Evolutionary conservation across 2,888 invertebrate species (phyloP).

Genomic region (Machimus atricapillus): DNA sequence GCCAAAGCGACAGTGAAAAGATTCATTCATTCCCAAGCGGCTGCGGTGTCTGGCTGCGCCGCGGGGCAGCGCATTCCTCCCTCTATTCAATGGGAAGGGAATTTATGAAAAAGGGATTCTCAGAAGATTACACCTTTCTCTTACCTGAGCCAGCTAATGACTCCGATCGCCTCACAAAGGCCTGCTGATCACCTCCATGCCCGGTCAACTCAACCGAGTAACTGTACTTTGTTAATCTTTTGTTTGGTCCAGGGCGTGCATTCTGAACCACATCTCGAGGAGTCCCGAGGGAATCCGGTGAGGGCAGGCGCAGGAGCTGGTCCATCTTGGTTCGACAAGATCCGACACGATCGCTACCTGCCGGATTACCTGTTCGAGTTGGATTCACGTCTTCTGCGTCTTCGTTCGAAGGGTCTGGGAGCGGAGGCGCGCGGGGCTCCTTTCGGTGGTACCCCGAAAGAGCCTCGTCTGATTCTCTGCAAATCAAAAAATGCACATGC

Average conservation of each 20-base stretch:
- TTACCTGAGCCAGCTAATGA: conserved; percentile 11
- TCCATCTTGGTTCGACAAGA: conserved; percentile 10
- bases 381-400: background rate
- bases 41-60: background rate
- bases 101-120: conserved; percentile 21
- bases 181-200: background rate
- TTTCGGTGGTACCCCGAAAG: background rate
- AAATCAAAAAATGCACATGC: background rate
- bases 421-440: background rate
- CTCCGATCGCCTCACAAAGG: background rate
- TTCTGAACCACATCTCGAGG: background rate
- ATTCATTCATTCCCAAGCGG: conserved; percentile 6
- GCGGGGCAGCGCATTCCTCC: background rate
- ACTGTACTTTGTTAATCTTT: conserved; percentile 34
- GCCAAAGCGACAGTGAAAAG: background rate
- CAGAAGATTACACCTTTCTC: conserved; percentile 8
- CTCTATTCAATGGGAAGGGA: conserved; percentile 6
- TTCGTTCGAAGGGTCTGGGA: background rate
- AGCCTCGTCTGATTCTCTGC: background rate
- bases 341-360: conserved; percentile 24
- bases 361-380: background rate
- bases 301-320: background rate
- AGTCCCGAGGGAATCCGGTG: background rate
- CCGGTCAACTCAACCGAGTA: background rate
- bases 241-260: conserved; percentile 27